These are phyloP conservation scores for Apamea sordens DNA, from an alignment of 2,888 invertebrate genomes.

Conservation along the genomic window DNA sequence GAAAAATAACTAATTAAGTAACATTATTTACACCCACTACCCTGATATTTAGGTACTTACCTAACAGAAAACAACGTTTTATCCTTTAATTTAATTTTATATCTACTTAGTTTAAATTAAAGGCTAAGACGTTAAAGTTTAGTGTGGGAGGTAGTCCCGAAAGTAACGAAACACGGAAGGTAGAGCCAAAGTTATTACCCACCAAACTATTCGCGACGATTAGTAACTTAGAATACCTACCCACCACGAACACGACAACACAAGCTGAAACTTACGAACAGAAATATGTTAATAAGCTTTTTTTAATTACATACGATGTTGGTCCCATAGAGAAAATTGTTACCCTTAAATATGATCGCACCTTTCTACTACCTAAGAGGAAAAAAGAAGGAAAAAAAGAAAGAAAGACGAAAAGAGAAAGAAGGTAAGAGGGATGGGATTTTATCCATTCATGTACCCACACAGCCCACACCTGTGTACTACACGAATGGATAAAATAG, in stretches of 20 bases:
- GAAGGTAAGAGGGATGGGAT: no score
- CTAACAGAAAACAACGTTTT: neutral
- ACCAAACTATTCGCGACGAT: constrained; percentile 30
- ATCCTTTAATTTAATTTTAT: constrained; percentile 5
- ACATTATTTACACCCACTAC: neutral
- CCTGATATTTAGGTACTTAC: neutral
- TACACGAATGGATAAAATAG: neutral
- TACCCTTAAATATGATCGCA: neutral
- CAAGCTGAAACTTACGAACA: neutral
- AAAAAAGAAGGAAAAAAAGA: neutral
- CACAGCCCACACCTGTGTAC: neutral
- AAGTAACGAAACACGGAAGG: constrained; percentile 29
- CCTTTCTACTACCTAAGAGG: neutral
- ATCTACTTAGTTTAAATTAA: constrained; percentile 26
- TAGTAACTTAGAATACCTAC: constrained; percentile 30
- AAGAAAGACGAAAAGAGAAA: no score
- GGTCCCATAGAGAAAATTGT: neutral
- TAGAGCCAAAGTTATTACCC: constrained; percentile 30
- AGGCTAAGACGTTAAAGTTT: constrained; percentile 28
- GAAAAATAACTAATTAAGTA: neutral
- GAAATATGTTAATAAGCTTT: neutral
- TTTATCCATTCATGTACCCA: no score
- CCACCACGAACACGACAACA: neutral
- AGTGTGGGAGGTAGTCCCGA: constrained; percentile 3
- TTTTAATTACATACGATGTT: neutral